Conservation (phyloP, 2,113 vertebrate genomes). For the Stictonetta naevosa region DNA sequence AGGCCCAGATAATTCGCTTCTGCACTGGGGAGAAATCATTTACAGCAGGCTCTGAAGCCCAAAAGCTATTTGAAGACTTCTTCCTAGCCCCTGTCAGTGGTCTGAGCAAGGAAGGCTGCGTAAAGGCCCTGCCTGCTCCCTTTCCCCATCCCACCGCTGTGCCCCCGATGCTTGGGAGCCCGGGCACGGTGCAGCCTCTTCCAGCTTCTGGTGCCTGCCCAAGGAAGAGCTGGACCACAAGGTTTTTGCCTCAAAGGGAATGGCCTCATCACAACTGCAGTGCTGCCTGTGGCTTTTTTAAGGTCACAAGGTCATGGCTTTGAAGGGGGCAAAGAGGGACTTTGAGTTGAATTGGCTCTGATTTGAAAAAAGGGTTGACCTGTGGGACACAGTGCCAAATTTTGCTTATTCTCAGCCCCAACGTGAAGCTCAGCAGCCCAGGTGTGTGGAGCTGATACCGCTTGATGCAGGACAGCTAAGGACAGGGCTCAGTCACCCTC, state of each 20-base stretch:
- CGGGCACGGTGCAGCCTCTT: not conserved
- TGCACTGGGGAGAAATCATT: not conserved
- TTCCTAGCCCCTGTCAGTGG: not conserved
- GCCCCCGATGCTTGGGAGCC: not conserved
- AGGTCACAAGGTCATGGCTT: not conserved
- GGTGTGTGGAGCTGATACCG: not conserved
- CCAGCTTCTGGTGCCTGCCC: not conserved
- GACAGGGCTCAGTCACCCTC: not conserved
- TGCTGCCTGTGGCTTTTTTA: not conserved
- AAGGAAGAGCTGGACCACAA: not conserved
- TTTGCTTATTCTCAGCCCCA: fast-evolving
- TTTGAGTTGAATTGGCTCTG: not conserved
- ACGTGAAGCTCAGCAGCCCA: not conserved
- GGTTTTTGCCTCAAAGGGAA: not conserved
- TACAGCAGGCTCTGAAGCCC: not conserved
- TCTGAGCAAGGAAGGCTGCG: not conserved
- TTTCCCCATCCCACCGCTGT: not conserved
- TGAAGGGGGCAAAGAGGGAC: too few species aligned
- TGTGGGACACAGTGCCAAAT: not conserved
- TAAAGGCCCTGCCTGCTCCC: fast-evolving
- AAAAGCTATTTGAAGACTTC: not conserved
- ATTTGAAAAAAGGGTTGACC: not conserved
- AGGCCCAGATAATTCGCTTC: not conserved
- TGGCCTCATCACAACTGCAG: fast-evolving
- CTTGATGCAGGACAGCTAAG: fast-evolving